These are phyloP conservation scores for Psittacula derbiana DNA, from an alignment of 2,797 vertebrate genomes.

Conservation along the genomic window DNA sequence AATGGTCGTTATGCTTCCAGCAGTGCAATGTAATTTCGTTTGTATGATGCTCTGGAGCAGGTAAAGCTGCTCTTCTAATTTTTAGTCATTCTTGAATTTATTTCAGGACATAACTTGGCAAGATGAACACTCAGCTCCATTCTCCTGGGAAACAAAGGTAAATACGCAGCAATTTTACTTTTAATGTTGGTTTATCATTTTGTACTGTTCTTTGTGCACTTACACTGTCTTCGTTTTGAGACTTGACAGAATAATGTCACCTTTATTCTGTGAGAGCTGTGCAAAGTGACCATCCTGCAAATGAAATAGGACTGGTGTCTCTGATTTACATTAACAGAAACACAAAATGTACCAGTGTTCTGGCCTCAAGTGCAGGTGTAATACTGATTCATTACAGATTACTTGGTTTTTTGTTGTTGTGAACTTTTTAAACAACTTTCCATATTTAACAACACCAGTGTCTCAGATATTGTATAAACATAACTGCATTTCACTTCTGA, in stretches of 20 bases:
- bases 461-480: not conserved
- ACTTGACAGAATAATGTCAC: not conserved
- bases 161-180: constrained; percentile 41
- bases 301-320: not conserved
- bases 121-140: constrained; percentile 96
- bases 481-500: not conserved
- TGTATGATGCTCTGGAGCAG: not conserved
- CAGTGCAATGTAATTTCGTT: not conserved
- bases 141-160: constrained; percentile 99
- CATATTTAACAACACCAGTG: not conserved
- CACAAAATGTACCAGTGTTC: not conserved
- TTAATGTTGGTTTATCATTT: not conserved
- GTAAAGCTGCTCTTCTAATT: not conserved
- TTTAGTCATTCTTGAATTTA: constrained; percentile 63
- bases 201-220: not conserved
- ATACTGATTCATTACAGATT: not conserved
- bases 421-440: not conserved
- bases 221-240: not conserved
- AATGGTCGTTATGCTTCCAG: not conserved
- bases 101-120: constrained; percentile 97
- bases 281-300: not conserved
- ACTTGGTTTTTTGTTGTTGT: not conserved
- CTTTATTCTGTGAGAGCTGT: not conserved
- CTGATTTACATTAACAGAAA: not conserved
- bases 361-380: not conserved